Conservation (phyloP, 2,113 vertebrate genomes). For the Mus musculus region DNA sequence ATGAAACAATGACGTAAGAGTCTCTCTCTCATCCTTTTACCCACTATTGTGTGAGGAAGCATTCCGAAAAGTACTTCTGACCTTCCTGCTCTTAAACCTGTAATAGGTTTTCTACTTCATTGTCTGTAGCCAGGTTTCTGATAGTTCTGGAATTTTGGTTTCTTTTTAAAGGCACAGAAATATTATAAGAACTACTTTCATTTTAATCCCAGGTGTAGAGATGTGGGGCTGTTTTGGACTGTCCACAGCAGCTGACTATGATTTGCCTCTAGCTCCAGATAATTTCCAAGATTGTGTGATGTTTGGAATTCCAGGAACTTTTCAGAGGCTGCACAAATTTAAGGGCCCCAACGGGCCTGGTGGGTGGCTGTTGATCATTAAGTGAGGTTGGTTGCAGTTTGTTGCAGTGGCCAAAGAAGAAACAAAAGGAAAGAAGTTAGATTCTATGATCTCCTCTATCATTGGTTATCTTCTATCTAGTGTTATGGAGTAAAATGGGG, state of each 20-base stretch:
- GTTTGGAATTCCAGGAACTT: too few species aligned
- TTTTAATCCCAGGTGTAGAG: too few species aligned
- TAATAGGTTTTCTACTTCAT: background rate
- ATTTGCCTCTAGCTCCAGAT: too few species aligned
- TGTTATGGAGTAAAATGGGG: background rate
- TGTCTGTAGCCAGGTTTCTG: background rate
- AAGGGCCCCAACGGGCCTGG: background rate
- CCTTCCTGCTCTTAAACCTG: constrained; percentile 12
- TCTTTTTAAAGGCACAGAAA: too few species aligned
- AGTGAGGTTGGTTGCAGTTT: too few species aligned
- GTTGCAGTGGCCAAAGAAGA: too few species aligned
- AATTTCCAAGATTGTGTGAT: background rate
- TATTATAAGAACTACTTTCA: too few species aligned
- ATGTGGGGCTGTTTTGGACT: too few species aligned
- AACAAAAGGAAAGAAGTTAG: too few species aligned
- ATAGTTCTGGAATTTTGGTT: too few species aligned
- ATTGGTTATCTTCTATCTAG: background rate
- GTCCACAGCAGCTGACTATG: too few species aligned
- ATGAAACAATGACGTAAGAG: background rate
- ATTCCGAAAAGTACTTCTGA: constrained; percentile 23
- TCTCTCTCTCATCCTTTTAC: constrained; percentile 6
- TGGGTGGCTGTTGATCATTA: background rate
- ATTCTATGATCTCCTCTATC: too few species aligned
- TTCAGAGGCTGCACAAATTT: background rate
- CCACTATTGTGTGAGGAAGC: background rate